These are phyloP conservation scores for Bubo bubo DNA, from an alignment of 2,113 vertebrate genomes.

Conservation along the genomic window DNA sequence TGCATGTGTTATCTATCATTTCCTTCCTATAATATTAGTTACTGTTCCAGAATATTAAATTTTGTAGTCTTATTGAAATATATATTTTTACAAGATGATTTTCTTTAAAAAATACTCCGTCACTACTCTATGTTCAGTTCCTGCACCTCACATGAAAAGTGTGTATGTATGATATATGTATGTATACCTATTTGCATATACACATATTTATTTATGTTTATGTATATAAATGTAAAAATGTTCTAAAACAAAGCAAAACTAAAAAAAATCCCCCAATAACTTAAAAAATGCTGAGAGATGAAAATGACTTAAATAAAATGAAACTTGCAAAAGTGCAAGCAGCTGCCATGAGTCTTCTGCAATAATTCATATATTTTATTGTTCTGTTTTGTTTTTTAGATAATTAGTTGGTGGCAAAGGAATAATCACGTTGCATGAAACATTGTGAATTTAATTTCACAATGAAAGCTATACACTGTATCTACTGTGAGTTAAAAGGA, in stretches of 20 bases:
- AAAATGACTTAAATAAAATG: conserved; percentile 53
- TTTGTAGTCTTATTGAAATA: not conserved
- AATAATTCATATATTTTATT: conserved; percentile 65
- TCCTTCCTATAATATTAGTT: not conserved
- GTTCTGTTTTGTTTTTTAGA: conserved; percentile 57
- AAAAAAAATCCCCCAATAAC: not conserved
- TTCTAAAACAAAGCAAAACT: not conserved
- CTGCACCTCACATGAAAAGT: not conserved
- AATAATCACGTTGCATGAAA: conserved; percentile 40
- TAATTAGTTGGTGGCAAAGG: conserved; percentile 47
- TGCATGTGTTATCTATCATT: not conserved
- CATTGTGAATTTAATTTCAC: conserved; percentile 54
- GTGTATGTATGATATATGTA: not conserved
- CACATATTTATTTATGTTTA: not conserved
- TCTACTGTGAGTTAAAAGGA: conserved; percentile 1
- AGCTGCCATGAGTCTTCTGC: conserved; percentile 14
- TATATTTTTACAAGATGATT: not conserved
- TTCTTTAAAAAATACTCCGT: not conserved
- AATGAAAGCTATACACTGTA: not conserved
- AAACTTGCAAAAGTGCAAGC: conserved; percentile 24
- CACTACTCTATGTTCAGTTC: not conserved
- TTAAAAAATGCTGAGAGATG: conserved; percentile 8
- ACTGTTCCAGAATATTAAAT: not conserved
- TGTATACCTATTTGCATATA: not conserved
- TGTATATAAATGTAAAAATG: not conserved